Percentiles rank a stretch among this genome's conserved stretches.
Conservation (phyloP, 2,888 invertebrate genomes). For the Myopa tessellatipennis region DNA sequence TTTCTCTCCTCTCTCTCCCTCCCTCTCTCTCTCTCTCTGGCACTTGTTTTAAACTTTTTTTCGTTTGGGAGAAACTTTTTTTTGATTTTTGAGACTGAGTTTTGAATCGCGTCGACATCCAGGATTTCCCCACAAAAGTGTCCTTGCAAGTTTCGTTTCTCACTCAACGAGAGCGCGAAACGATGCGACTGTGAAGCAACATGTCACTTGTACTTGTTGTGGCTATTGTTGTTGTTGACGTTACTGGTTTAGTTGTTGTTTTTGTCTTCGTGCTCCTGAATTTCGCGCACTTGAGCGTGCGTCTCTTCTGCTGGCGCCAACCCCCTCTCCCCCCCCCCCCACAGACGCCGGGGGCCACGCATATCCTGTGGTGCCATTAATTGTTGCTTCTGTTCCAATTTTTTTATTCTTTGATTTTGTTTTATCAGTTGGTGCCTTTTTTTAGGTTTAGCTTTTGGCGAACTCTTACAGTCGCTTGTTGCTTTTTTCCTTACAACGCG, state of each 20-base stretch:
- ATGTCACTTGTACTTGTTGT: constrained; percentile 26
- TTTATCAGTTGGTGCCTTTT: background rate
- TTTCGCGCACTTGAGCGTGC: background rate
- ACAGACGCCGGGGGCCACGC: background rate
- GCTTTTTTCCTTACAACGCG: constrained; percentile 33
- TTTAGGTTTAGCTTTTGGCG: background rate
- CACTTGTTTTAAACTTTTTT: background rate
- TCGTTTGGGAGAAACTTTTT: background rate
- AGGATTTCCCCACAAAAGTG: constrained; percentile 16
- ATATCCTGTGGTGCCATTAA: constrained; percentile 40
- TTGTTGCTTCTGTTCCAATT: constrained; percentile 42
- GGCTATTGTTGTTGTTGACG: background rate
- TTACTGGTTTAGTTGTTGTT: constrained; percentile 31
- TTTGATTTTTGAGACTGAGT: background rate
- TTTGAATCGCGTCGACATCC: constrained; percentile 29
- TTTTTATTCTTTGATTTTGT: constrained; percentile 17
- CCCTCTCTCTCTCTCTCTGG: constrained; percentile 12
- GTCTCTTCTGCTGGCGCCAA: background rate
- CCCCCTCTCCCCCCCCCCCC: background rate
- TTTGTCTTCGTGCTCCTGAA: constrained; percentile 33
- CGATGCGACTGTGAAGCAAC: constrained; percentile 29
- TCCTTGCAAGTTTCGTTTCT: constrained; percentile 3
- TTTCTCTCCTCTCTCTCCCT: background rate
- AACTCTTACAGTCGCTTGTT: constrained; percentile 36
- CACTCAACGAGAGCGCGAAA: constrained; percentile 16